phyloP scores from a whole-genome alignment of 2,113 vertebrate species.

The Candoia aspera region DNA sequence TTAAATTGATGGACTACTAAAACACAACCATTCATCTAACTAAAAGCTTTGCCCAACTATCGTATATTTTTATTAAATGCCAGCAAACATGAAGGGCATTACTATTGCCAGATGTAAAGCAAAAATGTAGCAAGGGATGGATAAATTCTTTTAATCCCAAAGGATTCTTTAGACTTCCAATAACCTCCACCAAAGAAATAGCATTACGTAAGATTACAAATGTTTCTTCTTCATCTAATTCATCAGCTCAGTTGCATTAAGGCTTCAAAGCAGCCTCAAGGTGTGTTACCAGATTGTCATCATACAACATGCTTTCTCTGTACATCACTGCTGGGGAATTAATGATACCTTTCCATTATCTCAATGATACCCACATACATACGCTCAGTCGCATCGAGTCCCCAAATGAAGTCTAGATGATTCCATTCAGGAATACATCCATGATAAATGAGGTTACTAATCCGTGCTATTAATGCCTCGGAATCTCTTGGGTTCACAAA shows the following conservation, averaged over 20 bases:
- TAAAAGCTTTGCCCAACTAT: background rate
- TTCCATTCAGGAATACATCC: conserved; percentile 71
- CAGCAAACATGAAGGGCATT: background rate
- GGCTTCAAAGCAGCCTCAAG: background rate
- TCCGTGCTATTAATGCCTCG: background rate
- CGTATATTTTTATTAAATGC: background rate
- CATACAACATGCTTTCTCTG: background rate
- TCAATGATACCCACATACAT: conserved; percentile 67
- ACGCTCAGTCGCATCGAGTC: conserved; percentile 67
- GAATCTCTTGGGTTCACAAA: conserved; percentile 63
- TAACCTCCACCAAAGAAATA: background rate
- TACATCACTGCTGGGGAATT: background rate
- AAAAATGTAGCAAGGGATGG: background rate
- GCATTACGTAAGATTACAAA: background rate
- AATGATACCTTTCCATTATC: conserved; percentile 49
- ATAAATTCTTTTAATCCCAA: background rate
- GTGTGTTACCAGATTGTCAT: background rate
- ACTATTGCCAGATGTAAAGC: background rate
- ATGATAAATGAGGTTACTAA: conserved; percentile 65
- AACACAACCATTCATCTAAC: background rate
- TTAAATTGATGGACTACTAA: background rate
- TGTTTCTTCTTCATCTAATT: background rate
- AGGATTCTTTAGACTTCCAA: background rate
- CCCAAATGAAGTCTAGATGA: conserved; percentile 73
- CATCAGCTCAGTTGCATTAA: background rate